These are phyloP conservation scores for Stomorhina lunata DNA, from an alignment of 2,888 invertebrate genomes.

Conservation along the genomic window DNA sequence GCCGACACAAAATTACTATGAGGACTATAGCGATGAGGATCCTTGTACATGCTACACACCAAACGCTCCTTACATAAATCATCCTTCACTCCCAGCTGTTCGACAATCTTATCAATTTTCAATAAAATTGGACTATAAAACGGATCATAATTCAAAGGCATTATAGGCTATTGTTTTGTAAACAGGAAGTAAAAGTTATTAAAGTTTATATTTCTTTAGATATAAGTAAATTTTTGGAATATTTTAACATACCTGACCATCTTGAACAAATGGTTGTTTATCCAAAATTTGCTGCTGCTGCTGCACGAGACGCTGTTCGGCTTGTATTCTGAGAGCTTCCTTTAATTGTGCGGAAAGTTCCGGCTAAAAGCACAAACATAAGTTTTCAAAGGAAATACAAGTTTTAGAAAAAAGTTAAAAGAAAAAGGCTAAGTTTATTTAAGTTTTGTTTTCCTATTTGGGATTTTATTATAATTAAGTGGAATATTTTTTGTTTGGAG, in stretches of 20 bases:
- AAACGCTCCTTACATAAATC: slow-evolving; percentile 89
- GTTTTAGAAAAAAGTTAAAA: not conserved
- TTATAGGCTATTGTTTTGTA: slow-evolving; percentile 73
- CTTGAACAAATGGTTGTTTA: slow-evolving; percentile 79
- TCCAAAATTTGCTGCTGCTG: slow-evolving; percentile 83
- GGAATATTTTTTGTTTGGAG: no score
- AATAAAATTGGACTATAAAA: slow-evolving; percentile 90
- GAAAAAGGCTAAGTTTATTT: not conserved
- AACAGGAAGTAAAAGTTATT: slow-evolving; percentile 2
- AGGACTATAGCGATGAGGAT: slow-evolving; percentile 89
- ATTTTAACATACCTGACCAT: slow-evolving; percentile 75
- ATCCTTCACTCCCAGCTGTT: slow-evolving; percentile 85
- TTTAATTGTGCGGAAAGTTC: slow-evolving; percentile 81
- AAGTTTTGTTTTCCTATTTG: not conserved
- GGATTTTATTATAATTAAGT: no score
- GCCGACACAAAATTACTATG: slow-evolving; percentile 93
- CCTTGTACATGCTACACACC: slow-evolving; percentile 91
- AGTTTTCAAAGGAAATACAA: slow-evolving; percentile 36
- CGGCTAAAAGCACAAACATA: slow-evolving; percentile 69
- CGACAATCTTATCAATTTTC: slow-evolving; percentile 88
- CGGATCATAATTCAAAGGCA: slow-evolving; percentile 80
- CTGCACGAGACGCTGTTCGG: slow-evolving; percentile 82
- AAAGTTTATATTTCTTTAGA: not conserved
- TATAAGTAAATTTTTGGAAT: not conserved
- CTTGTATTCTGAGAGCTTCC: slow-evolving; percentile 82